phyloP scores from a whole-genome alignment of 1,140 invertebrate genomes.

The Sinonovacula constricta region DNA sequence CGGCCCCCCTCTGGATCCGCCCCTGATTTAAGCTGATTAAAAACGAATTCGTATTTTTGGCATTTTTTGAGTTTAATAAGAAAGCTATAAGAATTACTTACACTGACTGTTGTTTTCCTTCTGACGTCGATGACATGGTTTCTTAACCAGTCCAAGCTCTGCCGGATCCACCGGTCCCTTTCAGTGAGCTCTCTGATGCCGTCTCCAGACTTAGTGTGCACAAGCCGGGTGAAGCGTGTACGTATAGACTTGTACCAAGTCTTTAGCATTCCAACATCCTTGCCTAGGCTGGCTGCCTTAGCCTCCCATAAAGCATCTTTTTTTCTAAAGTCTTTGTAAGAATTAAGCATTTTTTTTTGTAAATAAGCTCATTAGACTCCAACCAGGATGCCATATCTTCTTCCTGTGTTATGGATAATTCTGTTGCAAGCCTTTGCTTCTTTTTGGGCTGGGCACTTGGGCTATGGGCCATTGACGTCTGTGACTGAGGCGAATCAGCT shows the following conservation, averaged over 20 bases:
- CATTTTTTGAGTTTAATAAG: neutral
- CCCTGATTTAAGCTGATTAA: no score
- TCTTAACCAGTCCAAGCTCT: neutral
- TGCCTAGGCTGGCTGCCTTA: neutral
- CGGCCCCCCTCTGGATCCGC: no score
- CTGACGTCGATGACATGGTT: no score
- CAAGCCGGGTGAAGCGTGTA: neutral
- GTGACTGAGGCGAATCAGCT: no score
- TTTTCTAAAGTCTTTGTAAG: neutral
- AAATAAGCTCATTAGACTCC: neutral
- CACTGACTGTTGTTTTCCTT: constrained; percentile 1
- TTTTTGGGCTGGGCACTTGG: neutral
- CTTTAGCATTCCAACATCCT: neutral
- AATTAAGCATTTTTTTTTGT: neutral
- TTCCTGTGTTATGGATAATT: no score
- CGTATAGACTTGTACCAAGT: neutral
- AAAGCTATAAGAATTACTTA: neutral
- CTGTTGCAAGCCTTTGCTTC: neutral
- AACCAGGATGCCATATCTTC: neutral
- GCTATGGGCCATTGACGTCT: neutral
- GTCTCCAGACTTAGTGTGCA: neutral
- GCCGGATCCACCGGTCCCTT: neutral
- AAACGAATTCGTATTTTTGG: neutral
- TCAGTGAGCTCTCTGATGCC: neutral
- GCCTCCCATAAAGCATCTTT: neutral